Base-by-base conservation (phyloP, 2,888 invertebrate genomes). In the Pocota personata region DNA sequence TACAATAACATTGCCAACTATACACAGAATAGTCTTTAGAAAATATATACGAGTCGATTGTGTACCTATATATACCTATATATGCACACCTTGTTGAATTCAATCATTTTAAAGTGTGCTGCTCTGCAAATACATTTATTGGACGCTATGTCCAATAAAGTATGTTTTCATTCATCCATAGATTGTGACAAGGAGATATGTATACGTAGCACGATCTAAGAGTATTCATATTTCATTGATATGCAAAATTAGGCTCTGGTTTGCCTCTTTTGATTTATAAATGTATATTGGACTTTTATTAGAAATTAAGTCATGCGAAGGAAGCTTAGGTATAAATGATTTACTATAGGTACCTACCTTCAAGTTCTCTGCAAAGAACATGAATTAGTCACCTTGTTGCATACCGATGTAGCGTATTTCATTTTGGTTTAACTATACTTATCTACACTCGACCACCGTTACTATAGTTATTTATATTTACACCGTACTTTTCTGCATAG, bases 21-120 rank as follows among this genome's bases (percentile, higher is more conserved):
- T 62, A 60, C 40, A 16, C 57, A 72, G 50, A 80, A 35, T 66
- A 75, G 71, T 76, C 75, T 69, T 86, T 80, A 52, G 60, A 60
- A 66, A 58, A 71, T 64, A 19, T 55, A 60, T 55, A 24, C 43
- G 24, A 3, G 24, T 24, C 2, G 24, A 24, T 24, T 2, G 2
- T 3, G 24, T 24, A 24, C 24, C 4, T 4, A 4, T 24, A 14
- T 16, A 4, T n/a, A 8, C 14, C 1, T 60, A 6, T 50, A 3
- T 19, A 14, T 24, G 37, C 60, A 5, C 73, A 72, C 57, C 79
- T 79, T 79, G 79, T 71, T 75, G 75, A 76, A 52, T 75, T 76
- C 37, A 76, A 66, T 76, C 50, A 69, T 57, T 79, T 67, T 69
- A 43, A 52, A 79, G 67, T 52, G 52, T 32, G 62, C 24, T 14